phyloP scores from a whole-genome alignment of 2,797 vertebrate species.

The Sebastes cheni region DNA sequence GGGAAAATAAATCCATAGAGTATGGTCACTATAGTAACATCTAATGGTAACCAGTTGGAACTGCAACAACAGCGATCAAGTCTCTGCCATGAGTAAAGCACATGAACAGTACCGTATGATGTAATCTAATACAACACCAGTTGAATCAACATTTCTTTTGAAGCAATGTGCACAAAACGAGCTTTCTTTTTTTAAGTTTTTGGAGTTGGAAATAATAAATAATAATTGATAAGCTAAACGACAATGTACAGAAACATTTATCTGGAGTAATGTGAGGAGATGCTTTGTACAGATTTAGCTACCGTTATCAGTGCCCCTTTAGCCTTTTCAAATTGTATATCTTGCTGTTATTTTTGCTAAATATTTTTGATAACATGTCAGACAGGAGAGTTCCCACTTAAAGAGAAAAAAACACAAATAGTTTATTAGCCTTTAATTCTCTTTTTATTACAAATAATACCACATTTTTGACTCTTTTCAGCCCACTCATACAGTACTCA shows the following conservation, averaged over 20 bases:
- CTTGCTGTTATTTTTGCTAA: background rate
- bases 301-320: background rate
- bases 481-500: background rate
- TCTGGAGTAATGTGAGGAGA: background rate
- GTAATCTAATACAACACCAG: background rate
- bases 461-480: background rate
- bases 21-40: background rate
- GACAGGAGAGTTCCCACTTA: background rate
- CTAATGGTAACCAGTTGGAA: conserved; percentile 14
- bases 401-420: background rate
- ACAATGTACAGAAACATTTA: no score
- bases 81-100: background rate
- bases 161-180: background rate
- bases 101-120: background rate
- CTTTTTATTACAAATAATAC: background rate
- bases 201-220: background rate
- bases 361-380: background rate
- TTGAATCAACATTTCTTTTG: background rate
- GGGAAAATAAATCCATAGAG: background rate
- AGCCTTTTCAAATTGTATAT: background rate
- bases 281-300: background rate
- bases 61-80: background rate
- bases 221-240: background rate
- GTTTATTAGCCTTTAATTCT: background rate
- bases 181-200: background rate